phyloP scores from a whole-genome alignment of 2,113 vertebrate genomes.

The Mola mola region DNA sequence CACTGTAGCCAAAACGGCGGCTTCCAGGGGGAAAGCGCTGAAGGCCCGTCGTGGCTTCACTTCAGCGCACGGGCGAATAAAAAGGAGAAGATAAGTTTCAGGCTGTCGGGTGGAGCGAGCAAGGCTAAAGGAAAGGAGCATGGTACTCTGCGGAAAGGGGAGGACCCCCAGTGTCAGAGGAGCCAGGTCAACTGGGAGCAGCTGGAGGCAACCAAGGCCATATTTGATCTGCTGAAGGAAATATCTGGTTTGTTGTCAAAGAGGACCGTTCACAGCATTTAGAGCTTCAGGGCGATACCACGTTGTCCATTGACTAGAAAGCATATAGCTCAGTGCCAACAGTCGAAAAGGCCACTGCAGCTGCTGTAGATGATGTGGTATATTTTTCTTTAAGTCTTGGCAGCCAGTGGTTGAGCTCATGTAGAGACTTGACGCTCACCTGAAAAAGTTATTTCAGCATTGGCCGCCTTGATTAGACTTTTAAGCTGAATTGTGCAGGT shows the following conservation, averaged over 20 bases:
- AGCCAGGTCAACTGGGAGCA: constrained; percentile 65
- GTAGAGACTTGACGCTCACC: background rate
- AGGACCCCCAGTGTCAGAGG: constrained; percentile 50
- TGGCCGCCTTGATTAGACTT: background rate
- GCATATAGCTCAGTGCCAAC: background rate
- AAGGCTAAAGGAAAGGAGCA: constrained; percentile 65
- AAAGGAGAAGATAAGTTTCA: constrained; percentile 58
- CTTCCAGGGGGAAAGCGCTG: constrained; percentile 16
- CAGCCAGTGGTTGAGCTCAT: constrained; percentile 9
- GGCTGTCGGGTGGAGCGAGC: constrained; percentile 28
- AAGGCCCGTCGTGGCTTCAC: constrained; percentile 14
- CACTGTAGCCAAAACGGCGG: constrained; percentile 20
- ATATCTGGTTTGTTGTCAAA: constrained; percentile 77
- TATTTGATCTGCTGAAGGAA: constrained; percentile 83
- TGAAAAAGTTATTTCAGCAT: constrained; percentile 4
- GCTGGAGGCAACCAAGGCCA: constrained; percentile 77
- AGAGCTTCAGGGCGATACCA: background rate
- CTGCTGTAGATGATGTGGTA: constrained; percentile 5
- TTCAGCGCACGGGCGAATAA: constrained; percentile 39
- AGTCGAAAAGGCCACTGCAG: constrained; percentile 8
- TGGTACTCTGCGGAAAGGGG: constrained; percentile 36
- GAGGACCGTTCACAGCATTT: background rate
- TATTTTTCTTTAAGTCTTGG: background rate
- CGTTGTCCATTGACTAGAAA: background rate
- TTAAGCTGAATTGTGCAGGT: background rate